Conservation (phyloP, 2,797 vertebrate species). For the Eospalax fontanierii region DNA sequence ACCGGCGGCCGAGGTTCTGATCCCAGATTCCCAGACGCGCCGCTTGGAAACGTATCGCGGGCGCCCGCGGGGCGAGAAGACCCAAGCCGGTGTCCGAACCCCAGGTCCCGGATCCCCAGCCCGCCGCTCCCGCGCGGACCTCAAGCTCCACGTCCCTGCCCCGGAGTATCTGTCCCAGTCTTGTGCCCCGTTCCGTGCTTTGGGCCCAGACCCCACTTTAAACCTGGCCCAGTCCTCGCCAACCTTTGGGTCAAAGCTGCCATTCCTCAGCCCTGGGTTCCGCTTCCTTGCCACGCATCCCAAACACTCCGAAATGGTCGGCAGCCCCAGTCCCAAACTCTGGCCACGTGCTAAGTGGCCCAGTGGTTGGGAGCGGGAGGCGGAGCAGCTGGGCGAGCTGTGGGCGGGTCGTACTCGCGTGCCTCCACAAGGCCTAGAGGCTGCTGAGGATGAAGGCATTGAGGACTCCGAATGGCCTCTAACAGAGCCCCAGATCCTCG, state of each 20-base stretch:
- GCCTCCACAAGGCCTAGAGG: not conserved
- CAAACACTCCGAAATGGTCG: not conserved
- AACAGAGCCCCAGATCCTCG: accelerated
- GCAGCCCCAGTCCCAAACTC: slow-evolving; percentile 22
- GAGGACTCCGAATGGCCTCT: accelerated
- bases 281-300: slow-evolving; percentile 39
- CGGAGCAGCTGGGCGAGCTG: slow-evolving; percentile 13
- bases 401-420: not conserved
- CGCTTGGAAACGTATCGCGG: slow-evolving; percentile 5
- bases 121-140: accelerated
- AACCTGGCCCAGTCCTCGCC: not conserved
- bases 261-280: not conserved
- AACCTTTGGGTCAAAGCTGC: slow-evolving; percentile 7
- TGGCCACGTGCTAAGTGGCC: slow-evolving; percentile 74
- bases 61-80: not conserved
- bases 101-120: accelerated
- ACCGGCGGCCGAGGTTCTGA: slow-evolving; percentile 88
- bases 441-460: accelerated
- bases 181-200: not conserved
- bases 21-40: not conserved
- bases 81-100: not conserved
- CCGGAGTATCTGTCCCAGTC: not conserved
- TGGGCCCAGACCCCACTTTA: not conserved
- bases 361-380: slow-evolving; percentile 55
- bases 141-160: accelerated